phyloP scores from a whole-genome alignment of 2,888 invertebrate species.

The Cheilosia vernalis region DNA sequence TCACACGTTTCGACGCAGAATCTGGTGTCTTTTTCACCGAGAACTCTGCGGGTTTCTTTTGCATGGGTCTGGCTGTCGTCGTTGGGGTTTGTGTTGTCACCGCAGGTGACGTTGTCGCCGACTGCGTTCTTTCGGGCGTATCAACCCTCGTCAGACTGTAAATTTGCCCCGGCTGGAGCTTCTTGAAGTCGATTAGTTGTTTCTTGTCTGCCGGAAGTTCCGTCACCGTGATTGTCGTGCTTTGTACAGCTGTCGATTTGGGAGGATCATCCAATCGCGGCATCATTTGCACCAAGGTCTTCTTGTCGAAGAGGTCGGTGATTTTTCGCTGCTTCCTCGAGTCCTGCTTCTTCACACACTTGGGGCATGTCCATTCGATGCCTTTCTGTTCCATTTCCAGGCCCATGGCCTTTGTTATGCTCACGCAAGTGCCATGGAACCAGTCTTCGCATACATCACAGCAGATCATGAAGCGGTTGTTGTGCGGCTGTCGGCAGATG shows the following conservation, averaged over 20 bases:
- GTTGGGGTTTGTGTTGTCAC: neutral
- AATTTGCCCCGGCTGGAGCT: conserved; percentile 75
- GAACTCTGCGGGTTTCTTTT: conserved; percentile 25
- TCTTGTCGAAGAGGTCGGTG: conserved; percentile 76
- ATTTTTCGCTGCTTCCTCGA: conserved; percentile 77
- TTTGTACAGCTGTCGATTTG: neutral
- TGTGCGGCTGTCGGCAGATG: conserved; percentile 96
- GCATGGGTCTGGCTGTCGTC: conserved; percentile 17
- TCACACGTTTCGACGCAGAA: conserved; percentile 42
- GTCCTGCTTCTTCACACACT: conserved; percentile 85
- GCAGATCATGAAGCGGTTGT: conserved; percentile 98
- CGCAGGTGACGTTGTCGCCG: neutral
- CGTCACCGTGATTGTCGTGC: conserved; percentile 21
- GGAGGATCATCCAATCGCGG: conserved; percentile 37
- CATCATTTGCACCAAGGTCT: conserved; percentile 46
- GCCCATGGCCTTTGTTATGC: conserved; percentile 95
- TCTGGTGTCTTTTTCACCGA: conserved; percentile 35
- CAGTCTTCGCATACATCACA: conserved; percentile 98
- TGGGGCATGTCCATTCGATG: conserved; percentile 94
- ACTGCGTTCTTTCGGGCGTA: conserved; percentile 12
- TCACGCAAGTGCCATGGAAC: conserved; percentile 99
- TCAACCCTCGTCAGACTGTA: conserved; percentile 68
- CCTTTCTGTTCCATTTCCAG: conserved; percentile 95
- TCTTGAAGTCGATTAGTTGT: conserved; percentile 63
- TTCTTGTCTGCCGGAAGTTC: conserved; percentile 46